Evolutionary conservation across 1,140 invertebrate species (phyloP), one percentile per base, ranked within the genome.

Genomic region (Heliconius himera): DNA sequence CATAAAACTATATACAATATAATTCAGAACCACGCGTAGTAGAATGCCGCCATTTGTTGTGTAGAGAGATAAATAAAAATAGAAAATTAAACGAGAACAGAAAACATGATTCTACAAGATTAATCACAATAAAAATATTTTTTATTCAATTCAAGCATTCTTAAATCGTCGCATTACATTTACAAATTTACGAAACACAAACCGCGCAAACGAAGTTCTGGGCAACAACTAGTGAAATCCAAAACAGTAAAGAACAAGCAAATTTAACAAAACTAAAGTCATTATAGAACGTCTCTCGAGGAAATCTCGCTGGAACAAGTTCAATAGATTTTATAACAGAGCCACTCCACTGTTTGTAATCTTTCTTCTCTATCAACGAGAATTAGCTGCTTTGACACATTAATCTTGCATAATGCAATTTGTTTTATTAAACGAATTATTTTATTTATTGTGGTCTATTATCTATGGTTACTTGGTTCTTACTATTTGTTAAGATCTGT

Each of bases 331-430:
- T 66, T 66, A 66, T 66, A 66, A 66, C 22, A 26, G 26, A 66
- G 3, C 26, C 56, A 26, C 0, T 16, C 56, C 22, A 66, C 22
- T 66, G 60, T 66, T 66, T 74, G 77, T 22, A 78, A 78, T 78
- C 73, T 49, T 73, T 66, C 72, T 74, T 78, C 72, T 18, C 70
- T 77, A 71, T 36, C 72, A 78, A 60, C 56, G 54, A 41, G 77
- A 74, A 78, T 78, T 78, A 78, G 77, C 77, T 20, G 49, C 54
- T 74, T 78, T 78, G 71, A 78, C 56, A 78, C 54, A 56, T 74
- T 74, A 73, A 41, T 78, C 72, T 38, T 41, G 77, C 26, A 66
- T 66, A 54, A 74, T 54, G n/a, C 49, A 33, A 13, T 54, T 26
- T 74, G 73, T 74, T 74, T 74, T 22, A 54, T 54, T 54, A 33